phyloP scores from a whole-genome alignment of 2,888 invertebrate genomes.

The Eulithis testata region DNA sequence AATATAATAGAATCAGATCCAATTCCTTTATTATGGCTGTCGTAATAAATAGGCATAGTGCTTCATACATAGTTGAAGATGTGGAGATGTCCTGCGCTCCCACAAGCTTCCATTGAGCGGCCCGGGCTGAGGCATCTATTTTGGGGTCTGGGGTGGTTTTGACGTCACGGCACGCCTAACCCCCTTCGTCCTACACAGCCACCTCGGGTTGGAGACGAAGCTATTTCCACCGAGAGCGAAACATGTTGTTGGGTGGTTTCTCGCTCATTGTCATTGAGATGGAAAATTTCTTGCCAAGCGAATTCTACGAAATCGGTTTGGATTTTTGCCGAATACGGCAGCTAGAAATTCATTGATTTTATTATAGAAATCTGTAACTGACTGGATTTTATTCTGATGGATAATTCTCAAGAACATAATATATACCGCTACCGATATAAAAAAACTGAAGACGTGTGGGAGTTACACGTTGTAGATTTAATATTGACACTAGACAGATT shows the following conservation, averaged over 20 bases:
- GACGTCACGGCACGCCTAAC: constrained; percentile 62
- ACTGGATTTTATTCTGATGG: constrained; percentile 11
- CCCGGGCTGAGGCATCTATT: constrained; percentile 77
- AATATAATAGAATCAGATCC: constrained; percentile 21
- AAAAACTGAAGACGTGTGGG: background rate
- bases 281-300: constrained; percentile 53
- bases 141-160: constrained; percentile 64
- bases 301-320: constrained; percentile 46
- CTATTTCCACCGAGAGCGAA: constrained; percentile 58
- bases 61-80: constrained; percentile 33
- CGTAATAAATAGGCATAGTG: constrained; percentile 29
- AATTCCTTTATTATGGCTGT: constrained; percentile 29
- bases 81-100: constrained; percentile 38
- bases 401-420: too few relatives aligned
- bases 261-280: constrained; percentile 52
- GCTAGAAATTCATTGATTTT: constrained; percentile 9
- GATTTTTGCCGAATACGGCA: constrained; percentile 39
- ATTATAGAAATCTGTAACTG: background rate
- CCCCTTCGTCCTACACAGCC: constrained; percentile 47
- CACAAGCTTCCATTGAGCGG: constrained; percentile 69
- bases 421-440: too few relatives aligned
- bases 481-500: constrained; percentile 9
- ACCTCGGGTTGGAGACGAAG: constrained; percentile 51
- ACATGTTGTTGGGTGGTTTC: constrained; percentile 57
- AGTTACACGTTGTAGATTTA: constrained; percentile 14